Percentiles rank a stretch among this genome's conserved stretches.
These are phyloP conservation scores for Monomorium pharaonis DNA, from an alignment of 1,140 invertebrate species.

Conservation along the genomic window DNA sequence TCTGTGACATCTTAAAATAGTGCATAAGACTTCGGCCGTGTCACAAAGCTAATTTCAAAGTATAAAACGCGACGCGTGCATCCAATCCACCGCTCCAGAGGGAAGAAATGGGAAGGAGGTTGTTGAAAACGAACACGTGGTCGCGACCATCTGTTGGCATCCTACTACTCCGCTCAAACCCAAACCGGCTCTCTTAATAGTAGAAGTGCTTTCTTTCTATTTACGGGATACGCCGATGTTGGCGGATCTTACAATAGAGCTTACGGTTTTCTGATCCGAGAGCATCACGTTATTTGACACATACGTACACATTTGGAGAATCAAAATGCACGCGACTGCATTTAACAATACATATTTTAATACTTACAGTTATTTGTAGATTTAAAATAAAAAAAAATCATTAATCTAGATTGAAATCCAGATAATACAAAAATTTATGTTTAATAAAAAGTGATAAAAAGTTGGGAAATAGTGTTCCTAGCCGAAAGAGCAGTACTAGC, in stretches of 20 bases:
- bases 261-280: conserved; percentile 26
- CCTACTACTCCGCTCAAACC: conserved; percentile 51
- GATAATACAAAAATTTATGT: not conserved
- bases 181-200: conserved; percentile 45
- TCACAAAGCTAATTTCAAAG: conserved; percentile 41
- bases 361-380: not conserved
- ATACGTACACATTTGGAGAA: not conserved
- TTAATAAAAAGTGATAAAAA: not conserved
- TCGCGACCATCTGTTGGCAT: conserved; percentile 82
- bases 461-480: not conserved
- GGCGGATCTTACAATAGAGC: conserved; percentile 51
- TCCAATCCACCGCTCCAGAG: conserved; percentile 61
- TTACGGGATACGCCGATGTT: conserved; percentile 36
- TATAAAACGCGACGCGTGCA: conserved; percentile 42
- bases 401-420: not conserved
- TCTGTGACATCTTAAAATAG: conserved; percentile 30
- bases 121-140: conserved; percentile 80
- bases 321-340: not conserved
- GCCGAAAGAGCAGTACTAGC: not conserved
- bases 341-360: not conserved
- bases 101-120: conserved; percentile 69
- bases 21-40: not conserved
- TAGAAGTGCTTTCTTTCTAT: conserved; percentile 53
- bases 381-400: not conserved
- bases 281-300: conserved; percentile 23